Evolutionary conservation across 2,888 invertebrate species (phyloP).

Genomic region (Eubasilissa splendida): DNA sequence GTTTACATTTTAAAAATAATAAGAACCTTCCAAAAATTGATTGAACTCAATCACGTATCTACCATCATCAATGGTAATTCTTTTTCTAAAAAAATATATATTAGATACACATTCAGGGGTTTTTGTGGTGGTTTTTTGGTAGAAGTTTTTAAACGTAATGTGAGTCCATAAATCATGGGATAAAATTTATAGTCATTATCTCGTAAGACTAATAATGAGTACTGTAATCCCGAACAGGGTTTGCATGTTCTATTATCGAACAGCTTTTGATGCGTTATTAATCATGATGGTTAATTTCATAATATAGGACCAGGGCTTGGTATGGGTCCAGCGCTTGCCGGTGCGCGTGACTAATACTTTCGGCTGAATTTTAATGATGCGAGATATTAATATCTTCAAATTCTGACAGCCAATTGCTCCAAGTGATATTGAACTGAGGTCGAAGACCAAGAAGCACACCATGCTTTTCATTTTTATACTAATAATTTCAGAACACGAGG

Average conservation of each 20-base stretch:
- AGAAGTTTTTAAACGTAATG: too few species aligned
- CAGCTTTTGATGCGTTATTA: conserved; percentile 5
- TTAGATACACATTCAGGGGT: too few species aligned
- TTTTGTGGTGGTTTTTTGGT: too few species aligned
- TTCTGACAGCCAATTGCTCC: neutral
- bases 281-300: conserved; percentile 8
- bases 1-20: too few species aligned
- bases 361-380: too few species aligned
- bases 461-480: too few species aligned
- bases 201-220: conserved; percentile 16
- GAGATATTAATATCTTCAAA: neutral
- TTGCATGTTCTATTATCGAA: conserved; percentile 6
- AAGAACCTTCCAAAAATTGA: too few species aligned
- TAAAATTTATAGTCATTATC: conserved; percentile 13
- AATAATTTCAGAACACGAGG: too few species aligned
- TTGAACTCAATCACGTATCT: too few species aligned
- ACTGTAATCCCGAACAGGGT: neutral
- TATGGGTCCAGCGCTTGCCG: neutral
- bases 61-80: too few species aligned
- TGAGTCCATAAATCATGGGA: conserved; percentile 1
- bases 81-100: too few species aligned
- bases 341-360: neutral
- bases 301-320: neutral
- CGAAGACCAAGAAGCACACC: too few species aligned
- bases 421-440: conserved; percentile 5